These are phyloP conservation scores for Perdita meconis DNA, from an alignment of 2,888 invertebrate genomes.

Conservation along the genomic window DNA sequence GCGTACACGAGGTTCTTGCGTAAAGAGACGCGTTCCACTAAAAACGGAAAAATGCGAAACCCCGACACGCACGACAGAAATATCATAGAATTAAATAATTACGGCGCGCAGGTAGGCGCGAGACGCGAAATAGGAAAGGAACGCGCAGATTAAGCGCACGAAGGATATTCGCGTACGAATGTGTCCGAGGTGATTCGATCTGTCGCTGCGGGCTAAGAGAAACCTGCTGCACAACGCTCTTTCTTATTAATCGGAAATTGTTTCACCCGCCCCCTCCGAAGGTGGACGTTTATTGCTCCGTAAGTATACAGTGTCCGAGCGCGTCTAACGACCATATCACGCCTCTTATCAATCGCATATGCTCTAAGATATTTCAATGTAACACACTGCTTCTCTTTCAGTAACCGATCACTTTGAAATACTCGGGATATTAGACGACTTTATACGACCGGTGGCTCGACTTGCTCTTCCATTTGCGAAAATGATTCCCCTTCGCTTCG, in stretches of 20 bases:
- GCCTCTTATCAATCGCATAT: slow-evolving; percentile 21
- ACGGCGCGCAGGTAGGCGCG: neutral
- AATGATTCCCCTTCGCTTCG: neutral
- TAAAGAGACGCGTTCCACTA: neutral
- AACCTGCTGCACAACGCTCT: slow-evolving; percentile 34
- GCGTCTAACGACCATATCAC: neutral
- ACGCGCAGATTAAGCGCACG: slow-evolving; percentile 26
- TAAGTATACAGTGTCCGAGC: slow-evolving; percentile 23
- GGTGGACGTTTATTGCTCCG: slow-evolving; percentile 30
- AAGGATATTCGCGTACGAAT: slow-evolving; percentile 11
- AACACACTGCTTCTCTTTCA: neutral
- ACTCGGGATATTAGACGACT: neutral
- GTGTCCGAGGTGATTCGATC: slow-evolving; percentile 19
- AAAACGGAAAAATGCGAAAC: neutral
- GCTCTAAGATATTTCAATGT: neutral
- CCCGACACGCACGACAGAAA: neutral
- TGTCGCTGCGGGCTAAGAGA: slow-evolving; percentile 36
- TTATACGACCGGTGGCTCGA: neutral
- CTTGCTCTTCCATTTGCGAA: slow-evolving; percentile 8
- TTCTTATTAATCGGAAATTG: slow-evolving; percentile 44
- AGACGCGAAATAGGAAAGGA: slow-evolving; percentile 8
- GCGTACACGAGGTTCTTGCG: slow-evolving; percentile 24
- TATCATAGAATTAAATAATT: slow-evolving; percentile 47
- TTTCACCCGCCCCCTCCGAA: slow-evolving; percentile 35
- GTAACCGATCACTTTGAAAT: slow-evolving; percentile 7